Conservation (phyloP, 2,113 vertebrate species). For the Corythaixoides concolor region DNA sequence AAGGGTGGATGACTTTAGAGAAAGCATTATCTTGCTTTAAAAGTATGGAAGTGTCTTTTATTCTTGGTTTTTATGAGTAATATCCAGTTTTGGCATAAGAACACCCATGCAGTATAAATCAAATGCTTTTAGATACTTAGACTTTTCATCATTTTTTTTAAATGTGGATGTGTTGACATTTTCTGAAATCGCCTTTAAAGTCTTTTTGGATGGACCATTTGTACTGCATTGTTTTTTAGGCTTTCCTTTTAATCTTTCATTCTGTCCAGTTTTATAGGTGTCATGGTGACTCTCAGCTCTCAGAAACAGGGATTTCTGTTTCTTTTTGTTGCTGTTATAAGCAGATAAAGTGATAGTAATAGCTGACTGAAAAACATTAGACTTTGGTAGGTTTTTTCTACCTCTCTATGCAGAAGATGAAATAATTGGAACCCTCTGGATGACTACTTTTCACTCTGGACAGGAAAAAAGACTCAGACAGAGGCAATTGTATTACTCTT, state of each 20-base stretch:
- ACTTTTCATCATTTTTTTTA: not conserved
- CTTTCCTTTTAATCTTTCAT: constrained; percentile 24
- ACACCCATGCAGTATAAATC: not conserved
- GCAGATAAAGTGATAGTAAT: not conserved
- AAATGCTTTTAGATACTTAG: not conserved
- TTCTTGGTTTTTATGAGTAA: not conserved
- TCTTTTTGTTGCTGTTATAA: constrained; percentile 31
- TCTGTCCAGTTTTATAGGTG: not conserved
- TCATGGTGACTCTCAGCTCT: not conserved
- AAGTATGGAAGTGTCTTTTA: not conserved
- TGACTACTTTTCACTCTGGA: constrained; percentile 12
- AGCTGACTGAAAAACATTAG: constrained; percentile 21
- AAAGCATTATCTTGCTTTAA: not conserved
- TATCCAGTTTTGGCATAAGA: not conserved
- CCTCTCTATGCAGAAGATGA: constrained; percentile 14
- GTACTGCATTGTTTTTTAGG: not conserved
- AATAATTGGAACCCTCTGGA: constrained; percentile 23
- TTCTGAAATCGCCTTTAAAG: not conserved
- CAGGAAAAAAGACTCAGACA: not conserved
- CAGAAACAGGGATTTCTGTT: constrained; percentile 53
- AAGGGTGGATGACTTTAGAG: not conserved
- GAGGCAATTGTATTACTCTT: not conserved
- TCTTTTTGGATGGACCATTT: not conserved
- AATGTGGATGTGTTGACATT: not conserved
- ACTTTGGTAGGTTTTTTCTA: not conserved